phyloP scores from a whole-genome alignment of 2,797 vertebrate genomes.

The Nannoperca obscura region DNA sequence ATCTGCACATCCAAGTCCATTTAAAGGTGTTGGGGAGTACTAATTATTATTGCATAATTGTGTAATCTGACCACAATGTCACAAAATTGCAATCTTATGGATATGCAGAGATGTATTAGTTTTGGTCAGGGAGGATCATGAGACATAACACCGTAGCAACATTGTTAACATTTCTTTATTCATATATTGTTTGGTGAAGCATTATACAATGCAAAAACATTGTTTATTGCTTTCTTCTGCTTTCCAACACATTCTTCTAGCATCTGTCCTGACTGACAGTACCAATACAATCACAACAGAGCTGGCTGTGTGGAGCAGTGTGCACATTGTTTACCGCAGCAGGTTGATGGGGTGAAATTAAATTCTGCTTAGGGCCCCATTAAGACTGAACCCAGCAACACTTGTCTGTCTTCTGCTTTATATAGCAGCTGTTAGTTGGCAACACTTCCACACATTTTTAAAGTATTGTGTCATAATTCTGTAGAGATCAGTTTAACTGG shows the following conservation, averaged over 20 bases:
- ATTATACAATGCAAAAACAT: neutral
- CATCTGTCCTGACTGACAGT: neutral
- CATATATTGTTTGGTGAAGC: neutral
- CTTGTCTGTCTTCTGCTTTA: constrained; percentile 4
- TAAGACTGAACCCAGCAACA: neutral
- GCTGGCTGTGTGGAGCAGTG: neutral
- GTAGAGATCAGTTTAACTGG: neutral
- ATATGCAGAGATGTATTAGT: neutral
- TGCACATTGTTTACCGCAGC: neutral
- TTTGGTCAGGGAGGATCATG: neutral
- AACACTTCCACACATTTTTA: neutral
- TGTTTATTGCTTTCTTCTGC: too few relatives aligned
- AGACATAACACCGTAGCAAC: neutral
- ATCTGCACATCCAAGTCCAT: neutral
- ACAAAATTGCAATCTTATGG: neutral
- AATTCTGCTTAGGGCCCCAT: constrained; percentile 1
- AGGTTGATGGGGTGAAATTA: constrained; percentile 9
- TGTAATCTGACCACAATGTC: neutral
- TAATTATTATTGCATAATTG: neutral
- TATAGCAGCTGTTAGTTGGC: constrained; percentile 7
- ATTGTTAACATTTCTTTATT: neutral
- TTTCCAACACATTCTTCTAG: too few relatives aligned
- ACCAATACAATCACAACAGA: neutral
- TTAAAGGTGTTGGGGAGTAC: neutral
- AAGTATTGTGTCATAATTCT: neutral